These are phyloP conservation scores for Ferrisia virgata DNA, from an alignment of 2,888 invertebrate species.

Conservation along the genomic window DNA sequence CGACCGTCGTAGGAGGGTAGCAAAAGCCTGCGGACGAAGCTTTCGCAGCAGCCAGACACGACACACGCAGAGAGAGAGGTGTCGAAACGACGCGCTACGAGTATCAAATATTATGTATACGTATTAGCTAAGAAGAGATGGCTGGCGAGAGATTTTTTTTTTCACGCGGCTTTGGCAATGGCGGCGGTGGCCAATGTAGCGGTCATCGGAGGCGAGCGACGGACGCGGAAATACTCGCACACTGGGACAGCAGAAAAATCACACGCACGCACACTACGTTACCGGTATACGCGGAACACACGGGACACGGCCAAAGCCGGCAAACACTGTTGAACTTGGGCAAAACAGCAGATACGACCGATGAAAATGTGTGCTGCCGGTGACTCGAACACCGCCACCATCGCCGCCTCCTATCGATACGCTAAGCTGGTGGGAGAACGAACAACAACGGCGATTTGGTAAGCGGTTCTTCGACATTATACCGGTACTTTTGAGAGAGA, in stretches of 20 bases:
- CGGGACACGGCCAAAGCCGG: slow-evolving; percentile 15
- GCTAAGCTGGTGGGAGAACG: slow-evolving; percentile 27
- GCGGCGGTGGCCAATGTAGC: not conserved
- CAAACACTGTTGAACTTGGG: slow-evolving; percentile 38
- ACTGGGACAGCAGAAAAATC: not conserved
- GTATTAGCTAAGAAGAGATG: not conserved
- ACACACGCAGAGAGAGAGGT: not conserved
- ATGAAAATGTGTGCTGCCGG: slow-evolving; percentile 30
- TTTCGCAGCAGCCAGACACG: not conserved
- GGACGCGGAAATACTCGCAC: slow-evolving; percentile 34
- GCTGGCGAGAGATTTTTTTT: not conserved
- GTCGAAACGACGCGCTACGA: not conserved
- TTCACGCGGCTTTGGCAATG: not conserved
- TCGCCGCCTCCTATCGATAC: too few species aligned
- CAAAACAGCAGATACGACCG: slow-evolving; percentile 38
- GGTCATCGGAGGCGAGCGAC: slow-evolving; percentile 38
- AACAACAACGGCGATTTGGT: slow-evolving; percentile 35
- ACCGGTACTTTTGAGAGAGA: not conserved
- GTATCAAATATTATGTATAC: not conserved
- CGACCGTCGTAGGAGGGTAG: not conserved
- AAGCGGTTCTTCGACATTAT: slow-evolving; percentile 35
- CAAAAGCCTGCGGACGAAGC: not conserved
- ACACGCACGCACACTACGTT: not conserved
- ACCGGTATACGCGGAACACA: not conserved
- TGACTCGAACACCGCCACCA: too few species aligned